Evolutionary conservation across 92 coral and sea anemone genomes (phyloP).

Genomic region (Parazoanthus darwini): DNA sequence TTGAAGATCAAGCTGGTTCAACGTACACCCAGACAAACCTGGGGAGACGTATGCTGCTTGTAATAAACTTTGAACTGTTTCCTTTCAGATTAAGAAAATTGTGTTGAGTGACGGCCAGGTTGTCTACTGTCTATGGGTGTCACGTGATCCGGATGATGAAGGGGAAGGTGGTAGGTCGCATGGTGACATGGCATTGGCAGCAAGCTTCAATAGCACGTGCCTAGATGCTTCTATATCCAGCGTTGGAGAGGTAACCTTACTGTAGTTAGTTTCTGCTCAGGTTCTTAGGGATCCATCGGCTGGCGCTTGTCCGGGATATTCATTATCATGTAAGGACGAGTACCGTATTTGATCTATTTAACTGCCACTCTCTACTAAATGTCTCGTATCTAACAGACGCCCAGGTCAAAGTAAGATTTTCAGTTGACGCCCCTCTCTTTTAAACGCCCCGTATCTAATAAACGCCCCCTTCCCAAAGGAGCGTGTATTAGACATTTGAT

Average conservation of each 20-base stretch:
- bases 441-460: too few species aligned
- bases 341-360: too few species aligned
- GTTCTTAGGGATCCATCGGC: too few species aligned
- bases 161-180: slow-evolving; percentile 71
- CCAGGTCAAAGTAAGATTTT: too few species aligned
- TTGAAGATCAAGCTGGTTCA: too few species aligned
- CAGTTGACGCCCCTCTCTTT: too few species aligned
- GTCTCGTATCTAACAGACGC: too few species aligned
- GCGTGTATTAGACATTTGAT: too few species aligned
- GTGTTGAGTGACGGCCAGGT: slow-evolving; percentile 87
- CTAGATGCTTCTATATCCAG: slow-evolving; percentile 70
- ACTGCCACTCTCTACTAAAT: too few species aligned
- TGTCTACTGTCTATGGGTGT: slow-evolving; percentile 90
- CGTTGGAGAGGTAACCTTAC: slow-evolving; percentile 66
- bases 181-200: slow-evolving; percentile 61
- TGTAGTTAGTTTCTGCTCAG: background rate
- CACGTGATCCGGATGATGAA: slow-evolving; percentile 98
- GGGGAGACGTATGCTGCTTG: background rate
- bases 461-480: too few species aligned
- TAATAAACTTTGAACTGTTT: background rate
- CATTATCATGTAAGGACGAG: too few species aligned
- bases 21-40: background rate
- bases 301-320: too few species aligned
- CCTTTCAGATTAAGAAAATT: slow-evolving; percentile 81
- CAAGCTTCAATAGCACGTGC: slow-evolving; percentile 75